A percentile compares a stretch with the other conserved stretches of the same genome.
These are phyloP conservation scores for Drosophila orosa DNA, from an alignment of 1,140 invertebrate genomes.

Conservation along the genomic window DNA sequence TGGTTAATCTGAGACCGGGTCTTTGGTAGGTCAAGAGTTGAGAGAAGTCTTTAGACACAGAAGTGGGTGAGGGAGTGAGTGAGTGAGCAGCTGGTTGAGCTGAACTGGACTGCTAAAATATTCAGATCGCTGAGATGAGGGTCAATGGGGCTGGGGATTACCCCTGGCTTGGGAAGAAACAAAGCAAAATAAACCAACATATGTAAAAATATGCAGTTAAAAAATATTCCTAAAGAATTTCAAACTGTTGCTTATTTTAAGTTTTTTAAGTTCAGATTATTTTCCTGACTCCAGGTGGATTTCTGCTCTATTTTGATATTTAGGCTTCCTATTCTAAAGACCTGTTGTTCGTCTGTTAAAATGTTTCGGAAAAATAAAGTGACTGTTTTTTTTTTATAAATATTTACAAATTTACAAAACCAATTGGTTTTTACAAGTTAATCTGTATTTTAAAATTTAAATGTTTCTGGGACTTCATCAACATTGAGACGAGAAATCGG, in stretches of 20 bases:
- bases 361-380: neutral
- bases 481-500: too few relatives aligned
- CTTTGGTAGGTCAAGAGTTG: constrained; percentile 34
- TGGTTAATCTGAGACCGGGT: constrained; percentile 6
- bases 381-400: too few relatives aligned
- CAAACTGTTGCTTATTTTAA: neutral
- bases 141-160: constrained; percentile 7
- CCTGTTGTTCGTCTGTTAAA: neutral
- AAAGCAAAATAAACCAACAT: neutral
- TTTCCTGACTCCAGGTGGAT: neutral
- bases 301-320: neutral
- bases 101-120: constrained; percentile 13
- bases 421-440: too few relatives aligned
- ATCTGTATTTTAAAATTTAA: too few relatives aligned
- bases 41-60: constrained; percentile 2
- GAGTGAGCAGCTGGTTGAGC: constrained; percentile 2
- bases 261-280: neutral
- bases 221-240: neutral
- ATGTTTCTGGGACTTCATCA: too few relatives aligned
- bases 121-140: constrained; percentile 1
- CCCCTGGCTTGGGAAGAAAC: neutral
- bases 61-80: constrained; percentile 3
- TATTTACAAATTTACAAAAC: too few relatives aligned
- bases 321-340: neutral
- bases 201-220: neutral